Conservation (phyloP, 2,888 invertebrate genomes). For the Archips crataeganus region DNA sequence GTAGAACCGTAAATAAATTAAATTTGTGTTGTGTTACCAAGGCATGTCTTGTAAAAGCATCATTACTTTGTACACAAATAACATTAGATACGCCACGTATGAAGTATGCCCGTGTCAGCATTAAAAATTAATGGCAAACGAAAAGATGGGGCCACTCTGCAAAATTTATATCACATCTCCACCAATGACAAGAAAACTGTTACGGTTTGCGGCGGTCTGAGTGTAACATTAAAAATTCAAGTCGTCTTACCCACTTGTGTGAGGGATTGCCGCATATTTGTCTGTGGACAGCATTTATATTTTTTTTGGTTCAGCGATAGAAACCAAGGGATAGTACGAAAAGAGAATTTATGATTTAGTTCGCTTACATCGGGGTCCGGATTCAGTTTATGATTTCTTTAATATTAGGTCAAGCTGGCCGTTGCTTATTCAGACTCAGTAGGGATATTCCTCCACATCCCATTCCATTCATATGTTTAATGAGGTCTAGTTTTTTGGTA, state of each 20-base stretch:
- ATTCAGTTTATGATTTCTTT: neutral
- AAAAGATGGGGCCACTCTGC: slow-evolving; percentile 86
- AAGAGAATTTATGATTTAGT: slow-evolving; percentile 61
- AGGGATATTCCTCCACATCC: neutral
- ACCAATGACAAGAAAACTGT: slow-evolving; percentile 86
- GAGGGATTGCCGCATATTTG: slow-evolving; percentile 85
- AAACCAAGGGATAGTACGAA: slow-evolving; percentile 58
- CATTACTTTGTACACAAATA: slow-evolving; percentile 72
- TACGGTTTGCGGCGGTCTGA: slow-evolving; percentile 86
- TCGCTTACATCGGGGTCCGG: slow-evolving; percentile 8
- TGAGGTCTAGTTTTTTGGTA: neutral
- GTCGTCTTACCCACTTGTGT: slow-evolving; percentile 85
- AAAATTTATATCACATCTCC: slow-evolving; percentile 86
- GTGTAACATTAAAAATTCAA: slow-evolving; percentile 86
- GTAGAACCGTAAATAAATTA: neutral
- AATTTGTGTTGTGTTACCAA: slow-evolving; percentile 1
- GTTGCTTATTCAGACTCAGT: neutral
- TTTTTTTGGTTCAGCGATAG: slow-evolving; percentile 77
- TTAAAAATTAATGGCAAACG: slow-evolving; percentile 84
- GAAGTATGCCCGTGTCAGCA: slow-evolving; percentile 80
- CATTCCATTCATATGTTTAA: too few relatives aligned
- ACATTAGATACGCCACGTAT: slow-evolving; percentile 80
- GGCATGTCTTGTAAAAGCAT: slow-evolving; percentile 25
- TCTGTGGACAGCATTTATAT: slow-evolving; percentile 85
- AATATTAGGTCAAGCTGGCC: slow-evolving; percentile 6